These are phyloP conservation scores for Typhlomys cinereus DNA, from an alignment of 2,113 vertebrate species.

Conservation along the genomic window DNA sequence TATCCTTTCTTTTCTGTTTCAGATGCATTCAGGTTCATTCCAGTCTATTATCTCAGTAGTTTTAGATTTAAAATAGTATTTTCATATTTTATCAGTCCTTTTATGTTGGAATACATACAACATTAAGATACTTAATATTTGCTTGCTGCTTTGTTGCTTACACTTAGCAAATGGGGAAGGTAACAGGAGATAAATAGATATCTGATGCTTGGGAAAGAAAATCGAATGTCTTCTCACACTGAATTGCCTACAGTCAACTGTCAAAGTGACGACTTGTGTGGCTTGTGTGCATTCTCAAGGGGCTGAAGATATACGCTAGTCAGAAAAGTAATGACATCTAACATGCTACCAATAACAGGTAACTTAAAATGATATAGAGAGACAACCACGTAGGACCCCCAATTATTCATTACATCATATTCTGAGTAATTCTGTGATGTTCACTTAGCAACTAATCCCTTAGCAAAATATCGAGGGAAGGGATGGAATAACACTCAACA, in stretches of 20 bases:
- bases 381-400: not conserved
- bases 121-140: not conserved
- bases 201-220: not conserved
- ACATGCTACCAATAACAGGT: not conserved
- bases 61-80: not conserved
- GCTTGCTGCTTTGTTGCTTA: not conserved
- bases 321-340: not conserved
- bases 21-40: not conserved
- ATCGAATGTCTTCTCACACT: not conserved
- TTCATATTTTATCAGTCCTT: slow-evolving; percentile 20
- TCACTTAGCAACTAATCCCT: not conserved
- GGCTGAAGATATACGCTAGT: not conserved
- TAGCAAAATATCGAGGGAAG: not conserved
- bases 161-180: not conserved
- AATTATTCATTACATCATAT: not conserved
- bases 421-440: not conserved
- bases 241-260: not conserved
- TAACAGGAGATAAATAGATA: not conserved
- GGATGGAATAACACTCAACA: not conserved
- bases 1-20: not conserved
- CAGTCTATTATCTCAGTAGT: not conserved
- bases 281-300: not conserved
- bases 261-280: not conserved
- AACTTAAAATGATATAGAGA: not conserved
- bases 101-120: not conserved